Evolutionary conservation across 2,797 vertebrate species (phyloP).

Genomic region (Gymnothorax reevesii): DNA sequence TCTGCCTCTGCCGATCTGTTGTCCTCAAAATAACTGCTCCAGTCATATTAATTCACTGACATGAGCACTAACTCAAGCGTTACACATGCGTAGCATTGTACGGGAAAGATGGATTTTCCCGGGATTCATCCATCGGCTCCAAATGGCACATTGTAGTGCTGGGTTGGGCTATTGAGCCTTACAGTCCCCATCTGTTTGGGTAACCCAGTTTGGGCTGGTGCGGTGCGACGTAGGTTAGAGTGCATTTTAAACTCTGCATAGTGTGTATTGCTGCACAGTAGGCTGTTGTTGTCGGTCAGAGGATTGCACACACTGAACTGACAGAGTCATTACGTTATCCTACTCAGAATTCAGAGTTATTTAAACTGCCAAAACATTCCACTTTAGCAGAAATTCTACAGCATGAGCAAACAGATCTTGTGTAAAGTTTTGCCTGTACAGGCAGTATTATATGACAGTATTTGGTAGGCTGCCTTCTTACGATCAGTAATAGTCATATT

Average conservation of each 20-base stretch:
- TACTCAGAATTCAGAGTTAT: conserved; percentile 42
- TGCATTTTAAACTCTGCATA: conserved; percentile 77
- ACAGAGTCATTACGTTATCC: conserved; percentile 32
- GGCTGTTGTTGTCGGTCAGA: conserved; percentile 61
- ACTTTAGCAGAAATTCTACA: conserved; percentile 19
- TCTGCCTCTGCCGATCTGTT: conserved; percentile 63
- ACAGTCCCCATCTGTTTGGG: conserved; percentile 76
- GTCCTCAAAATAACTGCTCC: conserved; percentile 61
- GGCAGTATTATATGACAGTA: not conserved
- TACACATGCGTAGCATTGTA: conserved; percentile 53
- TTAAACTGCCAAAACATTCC: conserved; percentile 25
- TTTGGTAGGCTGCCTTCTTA: not conserved
- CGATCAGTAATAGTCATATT: not conserved
- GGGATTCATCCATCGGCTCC: conserved; percentile 55
- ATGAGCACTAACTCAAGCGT: conserved; percentile 57
- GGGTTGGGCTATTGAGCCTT: conserved; percentile 74
- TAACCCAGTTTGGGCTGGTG: too few relatives aligned
- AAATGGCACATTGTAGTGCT: conserved; percentile 72
- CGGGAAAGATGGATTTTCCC: conserved; percentile 54
- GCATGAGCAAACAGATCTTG: not conserved
- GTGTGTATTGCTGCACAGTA: conserved; percentile 59
- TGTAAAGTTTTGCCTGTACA: not conserved
- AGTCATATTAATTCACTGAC: conserved; percentile 62
- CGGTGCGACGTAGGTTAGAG: too few relatives aligned
- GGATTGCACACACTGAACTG: conserved; percentile 26